Evolutionary conservation across 2,888 invertebrate species (phyloP).

Genomic region (Macrosiphum euphorbiae): DNA sequence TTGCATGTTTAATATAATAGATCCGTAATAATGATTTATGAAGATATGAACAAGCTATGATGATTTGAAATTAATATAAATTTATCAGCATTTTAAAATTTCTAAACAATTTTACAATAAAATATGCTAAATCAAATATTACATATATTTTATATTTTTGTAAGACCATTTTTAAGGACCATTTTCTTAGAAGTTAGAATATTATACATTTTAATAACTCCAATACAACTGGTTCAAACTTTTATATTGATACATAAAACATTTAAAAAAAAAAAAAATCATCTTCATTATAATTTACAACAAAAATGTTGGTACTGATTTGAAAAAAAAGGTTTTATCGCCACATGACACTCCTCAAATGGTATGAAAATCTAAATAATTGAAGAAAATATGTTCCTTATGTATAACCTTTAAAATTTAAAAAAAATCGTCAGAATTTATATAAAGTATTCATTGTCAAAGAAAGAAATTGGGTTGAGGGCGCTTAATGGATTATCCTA

Average conservation of each 20-base stretch:
- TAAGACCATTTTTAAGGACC: background rate
- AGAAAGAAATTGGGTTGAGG: background rate
- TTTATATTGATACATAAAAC: background rate
- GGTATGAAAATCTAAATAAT: background rate
- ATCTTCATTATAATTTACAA: background rate
- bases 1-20: too few species aligned
- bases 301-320: background rate
- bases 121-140: background rate
- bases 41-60: too few species aligned
- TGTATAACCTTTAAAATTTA: background rate
- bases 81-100: background rate
- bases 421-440: background rate
- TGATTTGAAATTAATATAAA: background rate
- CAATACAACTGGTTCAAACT: background rate
- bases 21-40: too few species aligned
- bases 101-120: background rate
- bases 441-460: background rate
- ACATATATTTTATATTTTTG: background rate
- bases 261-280: background rate
- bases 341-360: background rate
- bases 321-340: background rate
- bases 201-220: background rate
- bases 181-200: background rate
- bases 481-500: background rate
- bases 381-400: background rate